Conservation (phyloP, 2,888 invertebrate species). For the Agriopis marginaria region DNA sequence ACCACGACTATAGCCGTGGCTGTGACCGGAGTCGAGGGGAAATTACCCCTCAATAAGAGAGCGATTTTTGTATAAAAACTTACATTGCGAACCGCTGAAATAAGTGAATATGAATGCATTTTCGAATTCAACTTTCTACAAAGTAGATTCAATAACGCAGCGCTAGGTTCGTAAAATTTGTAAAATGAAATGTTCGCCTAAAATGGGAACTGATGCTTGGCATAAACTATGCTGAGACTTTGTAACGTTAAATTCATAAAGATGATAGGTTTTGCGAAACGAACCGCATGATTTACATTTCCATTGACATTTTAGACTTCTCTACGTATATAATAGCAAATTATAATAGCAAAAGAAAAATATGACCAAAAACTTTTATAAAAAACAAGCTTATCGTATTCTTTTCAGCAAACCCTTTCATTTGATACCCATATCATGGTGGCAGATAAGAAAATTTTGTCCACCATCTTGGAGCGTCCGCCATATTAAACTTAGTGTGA, state of each 20-base stretch:
- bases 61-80: too few species aligned
- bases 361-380: too few species aligned
- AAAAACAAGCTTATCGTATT: too few species aligned
- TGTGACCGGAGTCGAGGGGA: too few species aligned
- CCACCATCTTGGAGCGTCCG: too few species aligned
- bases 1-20: too few species aligned
- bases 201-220: not conserved
- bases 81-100: not conserved
- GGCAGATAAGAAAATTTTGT: too few species aligned
- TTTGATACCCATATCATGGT: too few species aligned
- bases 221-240: not conserved
- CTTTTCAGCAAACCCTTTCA: too few species aligned
- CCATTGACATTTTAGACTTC: not conserved
- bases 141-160: slow-evolving; percentile 1
- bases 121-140: not conserved
- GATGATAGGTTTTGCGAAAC: not conserved
- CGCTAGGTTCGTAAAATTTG: not conserved
- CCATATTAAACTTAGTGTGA: too few species aligned
- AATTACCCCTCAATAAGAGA: too few species aligned
- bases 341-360: not conserved
- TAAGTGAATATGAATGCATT: not conserved
- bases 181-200: slow-evolving; percentile 4
- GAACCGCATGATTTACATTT: not conserved
- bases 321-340: not conserved
- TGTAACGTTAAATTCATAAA: not conserved